Base-by-base conservation (phyloP, 2,797 vertebrate genomes). In the Echeneis naucrates region DNA sequence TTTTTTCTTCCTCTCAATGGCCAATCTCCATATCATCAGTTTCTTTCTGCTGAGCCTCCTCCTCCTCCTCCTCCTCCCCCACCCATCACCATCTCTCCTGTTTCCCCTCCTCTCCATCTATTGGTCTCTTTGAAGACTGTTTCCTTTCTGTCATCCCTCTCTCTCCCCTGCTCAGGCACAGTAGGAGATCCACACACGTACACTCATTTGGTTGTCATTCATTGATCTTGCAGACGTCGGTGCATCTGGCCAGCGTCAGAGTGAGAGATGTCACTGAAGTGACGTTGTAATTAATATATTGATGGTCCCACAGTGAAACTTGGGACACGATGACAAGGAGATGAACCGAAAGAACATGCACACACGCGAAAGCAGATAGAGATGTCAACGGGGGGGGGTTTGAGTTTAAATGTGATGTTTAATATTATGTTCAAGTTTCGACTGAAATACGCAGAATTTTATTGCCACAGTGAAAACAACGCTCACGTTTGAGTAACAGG, bases 181-280 rank as follows among this genome's bases (percentile, higher is more conserved):
- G 63, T 5, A 6, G 71, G 63, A n/a, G 55, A 57, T 50, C 59
- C 32, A 37, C 40, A 52, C 45, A 63, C 57, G 70, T 52, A 56
- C 58, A 37, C 57, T 11, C 35, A 21, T 2, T 42, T 0, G 5
- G 30, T 48, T 81, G 62, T 83, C 77, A 76, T 64, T 80, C 74
- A 55, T 24, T 55, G 52, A 55, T 51, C 72, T 73, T 60, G 68
- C 73, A 67, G 82, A 75, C 64, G 16, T 77, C 58, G 40, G 74
- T 89, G 77, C 87, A 85, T 91, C 88, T 89, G 87, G 76, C 72
- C 73, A 40, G 69, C 86, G 90, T 87, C 88, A 82, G 75, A 58
- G 48, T 84, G 75, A 83, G 66, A 83, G 66, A 77, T 86, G 87
- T 88, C 88, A 82, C 72, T 62, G 54, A 44, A 30, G 14, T 56